Evolutionary conservation across 2,113 vertebrate genomes (phyloP).

Genomic region (Lepisosteus osseus): DNA sequence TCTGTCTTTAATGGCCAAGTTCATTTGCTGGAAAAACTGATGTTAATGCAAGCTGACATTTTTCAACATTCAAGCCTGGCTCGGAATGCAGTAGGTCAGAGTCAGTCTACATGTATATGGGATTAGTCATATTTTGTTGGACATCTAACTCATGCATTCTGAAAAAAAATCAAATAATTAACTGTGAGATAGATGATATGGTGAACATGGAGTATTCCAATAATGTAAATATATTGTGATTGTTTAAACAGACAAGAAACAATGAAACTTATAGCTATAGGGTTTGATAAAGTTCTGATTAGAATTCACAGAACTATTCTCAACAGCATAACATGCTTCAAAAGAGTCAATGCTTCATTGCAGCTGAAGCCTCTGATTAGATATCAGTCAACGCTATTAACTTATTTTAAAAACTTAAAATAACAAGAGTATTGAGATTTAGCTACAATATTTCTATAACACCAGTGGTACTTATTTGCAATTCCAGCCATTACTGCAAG

Average conservation of each 20-base stretch:
- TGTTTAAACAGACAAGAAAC: background rate
- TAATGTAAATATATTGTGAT: background rate
- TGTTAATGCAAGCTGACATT: background rate
- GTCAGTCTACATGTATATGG: background rate
- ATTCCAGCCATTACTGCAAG: too few species aligned
- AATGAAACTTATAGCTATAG: background rate
- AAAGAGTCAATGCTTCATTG: too few species aligned
- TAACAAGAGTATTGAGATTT: too few species aligned
- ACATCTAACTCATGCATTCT: background rate
- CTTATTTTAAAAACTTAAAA: too few species aligned
- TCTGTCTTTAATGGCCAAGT: constrained; percentile 1
- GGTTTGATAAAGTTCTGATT: background rate
- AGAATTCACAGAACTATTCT: background rate
- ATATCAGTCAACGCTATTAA: too few species aligned
- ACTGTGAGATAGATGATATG: background rate
- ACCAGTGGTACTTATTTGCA: too few species aligned
- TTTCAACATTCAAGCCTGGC: constrained; percentile 3
- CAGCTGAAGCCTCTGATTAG: too few species aligned
- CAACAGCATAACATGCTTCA: too few species aligned
- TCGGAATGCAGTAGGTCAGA: background rate
- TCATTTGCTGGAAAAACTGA: constrained; percentile 5
- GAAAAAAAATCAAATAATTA: background rate
- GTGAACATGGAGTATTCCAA: background rate
- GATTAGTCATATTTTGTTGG: background rate
- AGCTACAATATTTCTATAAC: too few species aligned